A percentile compares a stretch with the other conserved stretches of the same genome.
phyloP scores from a whole-genome alignment of 2,113 vertebrate species.

The Sorex araneus region DNA sequence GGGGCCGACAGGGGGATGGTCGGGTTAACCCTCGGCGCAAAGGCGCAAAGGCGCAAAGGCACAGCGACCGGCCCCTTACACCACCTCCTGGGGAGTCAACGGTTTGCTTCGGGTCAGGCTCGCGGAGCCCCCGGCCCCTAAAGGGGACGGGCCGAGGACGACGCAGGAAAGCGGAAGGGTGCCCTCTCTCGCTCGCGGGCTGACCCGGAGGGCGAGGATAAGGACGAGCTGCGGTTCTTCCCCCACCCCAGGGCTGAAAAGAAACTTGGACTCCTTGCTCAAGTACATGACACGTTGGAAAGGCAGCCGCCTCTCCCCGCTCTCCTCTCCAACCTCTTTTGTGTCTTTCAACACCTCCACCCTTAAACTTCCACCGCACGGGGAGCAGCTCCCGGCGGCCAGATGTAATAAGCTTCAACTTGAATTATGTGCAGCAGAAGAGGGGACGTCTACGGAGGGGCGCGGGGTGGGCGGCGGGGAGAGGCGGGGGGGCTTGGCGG shows the following conservation, averaged over 20 bases:
- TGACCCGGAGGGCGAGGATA: background rate
- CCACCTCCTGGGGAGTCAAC: background rate
- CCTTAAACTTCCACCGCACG: slow-evolving; percentile 48
- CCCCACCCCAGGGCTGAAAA: background rate
- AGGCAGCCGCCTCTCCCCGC: background rate
- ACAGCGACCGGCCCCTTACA: background rate
- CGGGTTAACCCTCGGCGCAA: no score
- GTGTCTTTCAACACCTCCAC: slow-evolving; percentile 15
- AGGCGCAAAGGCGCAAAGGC: no score
- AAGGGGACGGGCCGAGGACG: background rate
- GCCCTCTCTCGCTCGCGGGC: background rate
- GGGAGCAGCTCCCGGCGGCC: background rate
- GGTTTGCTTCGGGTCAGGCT: background rate
- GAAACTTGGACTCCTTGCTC: slow-evolving; percentile 69
- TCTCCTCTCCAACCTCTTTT: slow-evolving; percentile 15
- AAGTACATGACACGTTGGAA: background rate
- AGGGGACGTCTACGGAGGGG: background rate
- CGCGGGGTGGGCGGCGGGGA: fast-evolving
- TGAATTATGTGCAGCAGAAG: background rate
- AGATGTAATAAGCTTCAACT: background rate
- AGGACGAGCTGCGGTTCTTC: background rate
- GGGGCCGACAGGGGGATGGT: background rate
- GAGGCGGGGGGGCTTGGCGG: fast-evolving
- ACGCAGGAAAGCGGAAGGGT: background rate
- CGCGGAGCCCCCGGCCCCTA: background rate